Evolutionary conservation across 2,888 invertebrate genomes (phyloP).

Genomic region (Octodonta nipae): DNA sequence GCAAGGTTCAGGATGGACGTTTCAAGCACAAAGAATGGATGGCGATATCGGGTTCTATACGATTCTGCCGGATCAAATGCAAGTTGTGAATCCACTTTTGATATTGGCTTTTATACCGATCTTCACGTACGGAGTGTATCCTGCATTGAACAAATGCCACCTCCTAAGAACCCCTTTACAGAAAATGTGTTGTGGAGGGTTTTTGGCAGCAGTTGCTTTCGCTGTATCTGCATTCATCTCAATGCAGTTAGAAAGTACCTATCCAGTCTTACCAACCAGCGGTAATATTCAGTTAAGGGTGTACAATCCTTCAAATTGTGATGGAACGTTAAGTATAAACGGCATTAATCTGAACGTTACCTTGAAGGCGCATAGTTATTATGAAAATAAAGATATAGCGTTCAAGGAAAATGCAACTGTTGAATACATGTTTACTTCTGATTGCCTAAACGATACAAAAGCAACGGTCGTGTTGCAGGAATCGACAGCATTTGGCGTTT

Average conservation of each 20-base stretch:
- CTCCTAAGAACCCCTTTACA: slow-evolving; percentile 67
- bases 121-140: slow-evolving; percentile 70
- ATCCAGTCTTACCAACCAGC: slow-evolving; percentile 42
- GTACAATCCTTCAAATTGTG: slow-evolving; percentile 59
- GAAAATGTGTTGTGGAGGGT: slow-evolving; percentile 75
- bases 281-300: slow-evolving; percentile 53
- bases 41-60: slow-evolving; percentile 58
- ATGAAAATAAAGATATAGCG: slow-evolving; percentile 9
- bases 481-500: slow-evolving; percentile 16
- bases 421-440: slow-evolving; percentile 8
- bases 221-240: slow-evolving; percentile 79
- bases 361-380: slow-evolving; percentile 7
- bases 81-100: slow-evolving; percentile 77
- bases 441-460: too few species aligned
- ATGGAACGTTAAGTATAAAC: neutral
- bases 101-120: slow-evolving; percentile 76
- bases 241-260: slow-evolving; percentile 57
- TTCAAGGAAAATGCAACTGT: slow-evolving; percentile 5
- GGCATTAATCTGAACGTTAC: neutral
- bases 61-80: slow-evolving; percentile 88
- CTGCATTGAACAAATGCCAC: slow-evolving; percentile 52
- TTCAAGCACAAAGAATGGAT: slow-evolving; percentile 81
- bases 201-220: slow-evolving; percentile 75
- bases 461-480: slow-evolving; percentile 12
- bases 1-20: slow-evolving; percentile 86